A percentile compares a stretch with the other conserved stretches of the same genome.
These are phyloP conservation scores for Sus scrofa DNA, from an alignment of 2,113 vertebrate species.

Conservation along the genomic window T2T-Sscrofa CM000814.6:145507001-145507500, in stretches of 20 bases:
- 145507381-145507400: neutral
- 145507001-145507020: neutral
- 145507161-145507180: neutral
- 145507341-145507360: neutral
- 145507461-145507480: neutral
- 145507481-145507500: neutral
- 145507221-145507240: neutral
- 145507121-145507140: neutral
- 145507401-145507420: neutral
- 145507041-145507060: neutral
- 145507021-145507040: fast-evolving
- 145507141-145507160: neutral
- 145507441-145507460: neutral
- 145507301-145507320: neutral
- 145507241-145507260: neutral
- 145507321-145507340: neutral
- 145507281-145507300: neutral
- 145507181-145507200: too few species aligned
- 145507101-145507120: neutral
- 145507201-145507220: too few species aligned
- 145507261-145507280: neutral
- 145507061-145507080: neutral
- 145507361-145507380: neutral
- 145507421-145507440: neutral
- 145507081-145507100: too few species aligned